Base-by-base conservation (phyloP, 2,888 invertebrate species). In the Eilema griseolum region DNA sequence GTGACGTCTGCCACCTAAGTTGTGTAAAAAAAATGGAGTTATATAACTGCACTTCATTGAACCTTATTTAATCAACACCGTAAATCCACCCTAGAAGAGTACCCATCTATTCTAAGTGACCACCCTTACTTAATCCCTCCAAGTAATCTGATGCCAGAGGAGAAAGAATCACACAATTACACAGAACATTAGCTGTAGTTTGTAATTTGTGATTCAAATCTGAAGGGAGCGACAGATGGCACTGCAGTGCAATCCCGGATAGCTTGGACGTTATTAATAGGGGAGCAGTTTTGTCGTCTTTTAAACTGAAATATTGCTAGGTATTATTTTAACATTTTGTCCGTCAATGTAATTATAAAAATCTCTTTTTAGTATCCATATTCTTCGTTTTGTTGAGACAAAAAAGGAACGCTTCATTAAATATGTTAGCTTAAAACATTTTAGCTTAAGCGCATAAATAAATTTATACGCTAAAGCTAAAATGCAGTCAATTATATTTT, bases 171-270 rank as follows among this genome's bases (percentile, higher is more conserved):
- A 75, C 76, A 79, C 77, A 84, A 86, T 87, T 83, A 87, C 80
- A 83, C 74, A 82, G 73, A 76, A 84, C 87, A 87, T 87, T 86
- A 82, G 78, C 67, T 70, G 56, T 83, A 84, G 81, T 83, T 78
- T 72, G 79, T 79, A 83, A 81, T 87, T 87, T 84, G 87, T 84
- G 74, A 86, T 85, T 86, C 86, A 85, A 87, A 86, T 86, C 74
- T 74, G 68, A 66, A 71, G 75, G 81, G 81, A 72, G n/a, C 77
- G 73, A 77, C 86, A 87, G 86, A 87, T 87, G 88, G 82, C 78
- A 72, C 71, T 67, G 71, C 73, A 59, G 63, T 73, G 72, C 73
- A 74, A 77, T 73, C 80, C 83, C 73, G 67, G 65, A 66, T 67
- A 69, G 71, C 63, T 41, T 57, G 60, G 63, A 63, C 46, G 72